Evolutionary conservation across 64 coral and sea anemone species (phyloP), one percentile per base, ranked within the genome.

Genomic region (Platygyra sinensis): DNA sequence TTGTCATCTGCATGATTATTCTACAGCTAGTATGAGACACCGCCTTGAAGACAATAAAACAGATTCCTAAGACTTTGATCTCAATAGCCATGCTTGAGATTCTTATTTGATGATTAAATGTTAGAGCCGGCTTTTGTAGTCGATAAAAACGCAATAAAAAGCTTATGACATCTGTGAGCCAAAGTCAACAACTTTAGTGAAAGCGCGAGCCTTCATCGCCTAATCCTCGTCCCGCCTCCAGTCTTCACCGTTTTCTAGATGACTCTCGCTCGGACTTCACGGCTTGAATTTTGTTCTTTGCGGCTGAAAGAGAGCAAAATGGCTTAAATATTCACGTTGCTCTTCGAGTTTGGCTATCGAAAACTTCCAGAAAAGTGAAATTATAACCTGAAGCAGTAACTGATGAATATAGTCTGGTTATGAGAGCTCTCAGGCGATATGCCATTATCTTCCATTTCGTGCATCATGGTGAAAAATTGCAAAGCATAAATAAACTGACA

Each of bases 21-120:
- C n/a, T n/a, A n/a, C n/a, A n/a, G n/a, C n/a, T n/a, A n/a, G n/a
- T n/a, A n/a, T n/a, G 19, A 49, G 74, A 77, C 36, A 77, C 19
- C 19, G 74, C 74, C 49, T 77, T 77, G 20, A 77, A 50, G 1
- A 24, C 3, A 77, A 79, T 39, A 49, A 28, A 55, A 79, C 22
- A 75, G 36, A 57, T 57, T 12, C 54, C 15, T 27, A 69, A 69
- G 22, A 69, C 65, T 69, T 20, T 67, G 65, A 69, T 69, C 65
- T 69, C 65, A 2, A 69, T 25, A 27, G 65, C 10, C 65, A n/a
- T 22, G 24, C 65, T 69, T 69, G 65, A 27, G 50, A 28, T 79
- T 57, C 46, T 15, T 51, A 54, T 79, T 79, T 79, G 50, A 39
- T 79, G 76, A 59, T 59, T 79, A 79, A 79, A 55, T 69, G 22